These are phyloP conservation scores for Calameuta filiformis DNA, from an alignment of 2,888 invertebrate species.

Conservation along the genomic window DNA sequence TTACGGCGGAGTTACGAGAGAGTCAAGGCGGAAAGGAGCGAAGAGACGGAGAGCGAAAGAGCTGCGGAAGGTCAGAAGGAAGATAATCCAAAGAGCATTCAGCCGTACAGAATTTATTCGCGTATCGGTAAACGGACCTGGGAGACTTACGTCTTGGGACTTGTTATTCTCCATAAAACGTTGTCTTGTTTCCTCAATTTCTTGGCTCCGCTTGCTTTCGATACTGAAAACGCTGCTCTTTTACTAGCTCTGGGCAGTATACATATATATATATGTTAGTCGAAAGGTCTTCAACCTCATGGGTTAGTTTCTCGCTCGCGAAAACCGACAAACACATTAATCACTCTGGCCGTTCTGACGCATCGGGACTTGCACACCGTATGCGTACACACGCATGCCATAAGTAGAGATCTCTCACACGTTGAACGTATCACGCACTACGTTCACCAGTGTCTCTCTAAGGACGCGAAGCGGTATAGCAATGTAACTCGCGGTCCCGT, in stretches of 20 bases:
- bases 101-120: neutral
- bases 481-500: neutral
- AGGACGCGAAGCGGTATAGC: neutral
- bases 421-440: neutral
- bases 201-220: neutral
- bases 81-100: neutral
- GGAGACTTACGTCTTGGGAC: neutral
- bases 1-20: neutral
- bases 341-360: slow-evolving; percentile 1
- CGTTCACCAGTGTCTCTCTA: neutral
- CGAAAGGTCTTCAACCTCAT: slow-evolving; percentile 5
- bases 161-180: neutral
- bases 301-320: slow-evolving; percentile 1
- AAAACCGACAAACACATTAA: slow-evolving; percentile 11
- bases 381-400: neutral
- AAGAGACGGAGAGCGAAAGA: neutral
- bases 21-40: neutral
- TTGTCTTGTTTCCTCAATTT: neutral
- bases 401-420: neutral
- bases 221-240: neutral
- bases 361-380: neutral
- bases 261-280: neutral
- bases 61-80: neutral
- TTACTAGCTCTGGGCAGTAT: neutral
- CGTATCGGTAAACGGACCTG: neutral